Base-by-base conservation (phyloP, 1,140 invertebrate genomes). In the Andricus grossulariae region DNA sequence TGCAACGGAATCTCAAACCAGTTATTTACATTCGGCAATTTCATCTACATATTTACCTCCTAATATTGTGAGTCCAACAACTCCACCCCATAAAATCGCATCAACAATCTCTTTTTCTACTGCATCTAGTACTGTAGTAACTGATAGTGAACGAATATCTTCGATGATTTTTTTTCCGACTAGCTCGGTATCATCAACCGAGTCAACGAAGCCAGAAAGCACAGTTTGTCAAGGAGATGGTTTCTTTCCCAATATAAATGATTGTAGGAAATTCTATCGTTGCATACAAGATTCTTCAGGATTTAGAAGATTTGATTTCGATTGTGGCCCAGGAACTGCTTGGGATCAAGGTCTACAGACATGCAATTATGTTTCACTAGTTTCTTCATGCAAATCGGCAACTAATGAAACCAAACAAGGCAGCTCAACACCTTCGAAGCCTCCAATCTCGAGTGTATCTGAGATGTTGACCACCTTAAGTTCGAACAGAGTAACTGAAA, bases 181-280 rank as follows among this genome's bases (percentile, higher is more conserved):
- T 2, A 25, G 25, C 25, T 39, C 39, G 8, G 39, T 8, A 10
- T 39, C 7, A 39, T 39, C 39, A 39, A 39, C 8, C 39, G 39
- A 39, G 39, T 39, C 39, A 39, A 39, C 39, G 39, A 39, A 3
- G 3, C 7, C 39, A 39, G 7, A 4, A 8, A 39, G 39, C 39
- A 45, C 39, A 45, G 10, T 5, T 7, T 45, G 39, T 11, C 39
- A 45, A 45, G 39, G 10, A 7, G 94, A 95, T 88, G 95, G 95
- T 10, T 96, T 95, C 80, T 93, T 93, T 85, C 91, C 93, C 3
- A 92, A 95, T 88, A 92, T 93, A 70, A 83, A 87, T 15, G 90
- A 94, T 83, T 94, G 94, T 82, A 89, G 88, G 12, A 90, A 93
- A 55, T 94, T 94, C 88, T 93, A 94, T 82, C 89, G 93, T 66